These are phyloP conservation scores for Monoplex corrugatus DNA, from an alignment of 2,888 invertebrate genomes.

Conservation along the genomic window DNA sequence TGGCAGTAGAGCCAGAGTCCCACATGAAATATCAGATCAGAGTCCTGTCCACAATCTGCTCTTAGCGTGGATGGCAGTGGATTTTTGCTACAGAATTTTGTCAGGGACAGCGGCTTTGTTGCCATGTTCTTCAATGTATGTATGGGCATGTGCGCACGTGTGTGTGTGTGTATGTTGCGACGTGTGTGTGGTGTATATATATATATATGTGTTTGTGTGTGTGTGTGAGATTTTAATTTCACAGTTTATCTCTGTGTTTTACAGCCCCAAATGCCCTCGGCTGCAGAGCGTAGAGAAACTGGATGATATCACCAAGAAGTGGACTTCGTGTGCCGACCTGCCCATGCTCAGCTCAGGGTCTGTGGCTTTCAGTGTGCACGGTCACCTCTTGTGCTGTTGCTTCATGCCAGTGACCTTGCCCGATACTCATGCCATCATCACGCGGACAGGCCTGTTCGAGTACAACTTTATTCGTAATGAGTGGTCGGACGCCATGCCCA, in stretches of 20 bases:
- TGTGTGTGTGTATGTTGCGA: not conserved
- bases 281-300: constrained; percentile 9
- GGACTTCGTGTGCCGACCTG: constrained; percentile 18
- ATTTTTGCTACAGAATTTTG: no score
- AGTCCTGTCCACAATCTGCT: no score
- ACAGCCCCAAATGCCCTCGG: constrained; percentile 11
- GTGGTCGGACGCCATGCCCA: not conserved
- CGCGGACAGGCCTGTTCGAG: constrained; percentile 38
- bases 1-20: no score
- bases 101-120: no score
- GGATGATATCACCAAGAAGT: not conserved
- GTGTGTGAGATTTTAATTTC: no score
- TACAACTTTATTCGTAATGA: constrained; percentile 37
- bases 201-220: not conserved
- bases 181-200: not conserved
- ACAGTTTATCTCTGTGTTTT: not conserved
- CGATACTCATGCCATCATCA: not conserved
- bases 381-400: constrained; percentile 39
- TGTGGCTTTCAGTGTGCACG: constrained; percentile 27
- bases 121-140: no score
- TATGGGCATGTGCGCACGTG: no score
- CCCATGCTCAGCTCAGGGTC: constrained; percentile 40
- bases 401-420: constrained; percentile 8
- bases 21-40: no score
- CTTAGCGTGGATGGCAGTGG: no score